Conservation (phyloP, 2,113 vertebrate genomes). For the Ploceus nigricollis region DNA sequence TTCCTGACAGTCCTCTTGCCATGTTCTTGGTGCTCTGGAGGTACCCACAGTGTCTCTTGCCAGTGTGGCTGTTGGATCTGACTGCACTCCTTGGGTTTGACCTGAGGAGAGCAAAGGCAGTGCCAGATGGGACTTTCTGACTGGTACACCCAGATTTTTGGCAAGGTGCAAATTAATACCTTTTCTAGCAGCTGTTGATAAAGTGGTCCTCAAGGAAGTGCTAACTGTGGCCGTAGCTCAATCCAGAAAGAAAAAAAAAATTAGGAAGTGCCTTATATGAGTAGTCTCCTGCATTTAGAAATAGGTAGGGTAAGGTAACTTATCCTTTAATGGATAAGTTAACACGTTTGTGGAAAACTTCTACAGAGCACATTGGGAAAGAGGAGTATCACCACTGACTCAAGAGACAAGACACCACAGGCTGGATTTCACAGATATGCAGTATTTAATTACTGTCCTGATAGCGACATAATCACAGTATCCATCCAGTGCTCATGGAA, state of each 20-base stretch:
- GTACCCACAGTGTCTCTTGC: fast-evolving
- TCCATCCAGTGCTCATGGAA: background rate
- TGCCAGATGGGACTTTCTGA: background rate
- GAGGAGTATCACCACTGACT: slow-evolving; percentile 1
- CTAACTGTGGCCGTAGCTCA: background rate
- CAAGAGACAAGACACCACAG: slow-evolving; percentile 30
- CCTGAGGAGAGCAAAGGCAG: background rate
- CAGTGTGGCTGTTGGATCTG: background rate
- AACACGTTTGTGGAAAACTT: background rate
- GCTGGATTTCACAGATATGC: slow-evolving; percentile 38
- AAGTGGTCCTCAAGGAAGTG: background rate
- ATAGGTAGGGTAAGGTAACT: background rate
- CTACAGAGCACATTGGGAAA: background rate
- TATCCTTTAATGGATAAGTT: background rate
- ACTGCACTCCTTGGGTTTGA: background rate
- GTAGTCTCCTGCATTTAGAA: background rate
- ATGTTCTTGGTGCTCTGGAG: background rate
- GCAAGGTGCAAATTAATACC: background rate
- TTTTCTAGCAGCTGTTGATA: background rate
- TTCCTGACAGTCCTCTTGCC: background rate
- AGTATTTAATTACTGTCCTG: slow-evolving; percentile 47
- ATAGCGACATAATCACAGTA: slow-evolving; percentile 16
- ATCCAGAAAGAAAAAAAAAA: background rate
- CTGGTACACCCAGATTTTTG: background rate
- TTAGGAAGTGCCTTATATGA: background rate